These are phyloP conservation scores for Icerya purchasi DNA, from an alignment of 2,888 invertebrate genomes.

Conservation along the genomic window DNA sequence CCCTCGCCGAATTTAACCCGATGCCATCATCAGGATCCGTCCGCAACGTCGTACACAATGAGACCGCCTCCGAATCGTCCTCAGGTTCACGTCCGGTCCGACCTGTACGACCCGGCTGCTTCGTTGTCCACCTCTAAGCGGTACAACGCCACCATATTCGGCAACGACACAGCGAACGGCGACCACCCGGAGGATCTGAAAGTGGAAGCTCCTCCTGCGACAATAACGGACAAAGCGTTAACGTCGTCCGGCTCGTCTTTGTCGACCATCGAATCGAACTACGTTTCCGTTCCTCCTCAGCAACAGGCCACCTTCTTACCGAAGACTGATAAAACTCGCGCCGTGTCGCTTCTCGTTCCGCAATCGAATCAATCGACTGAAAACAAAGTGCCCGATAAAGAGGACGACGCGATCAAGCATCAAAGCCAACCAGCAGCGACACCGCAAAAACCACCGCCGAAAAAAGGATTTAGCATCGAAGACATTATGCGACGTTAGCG, in stretches of 20 bases:
- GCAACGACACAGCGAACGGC: conserved; percentile 10
- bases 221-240: conserved; percentile 11
- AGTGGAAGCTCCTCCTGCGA: conserved; percentile 15
- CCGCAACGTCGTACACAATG: conserved; percentile 42
- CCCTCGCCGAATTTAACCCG: conserved; percentile 25
- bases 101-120: conserved; percentile 25
- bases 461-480: conserved; percentile 74
- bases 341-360: conserved; percentile 24
- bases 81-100: conserved; percentile 51
- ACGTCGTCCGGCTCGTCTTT: conserved; percentile 21
- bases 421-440: conserved; percentile 24
- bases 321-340: conserved; percentile 27
- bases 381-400: conserved; percentile 24
- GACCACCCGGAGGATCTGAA: conserved; percentile 20
- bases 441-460: conserved; percentile 31
- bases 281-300: conserved; percentile 2
- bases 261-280: conserved; percentile 19
- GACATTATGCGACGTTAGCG: conserved; percentile 57
- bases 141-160: not conserved
- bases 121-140: conserved; percentile 10
- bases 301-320: conserved; percentile 26
- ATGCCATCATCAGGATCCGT: conserved; percentile 20
- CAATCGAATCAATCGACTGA: conserved; percentile 26
- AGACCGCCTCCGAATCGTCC: conserved; percentile 33
- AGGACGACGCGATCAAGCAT: no score